These are phyloP conservation scores for Tryphoninae sp. DNA, from an alignment of 2,888 invertebrate genomes.

Conservation along the genomic window DNA sequence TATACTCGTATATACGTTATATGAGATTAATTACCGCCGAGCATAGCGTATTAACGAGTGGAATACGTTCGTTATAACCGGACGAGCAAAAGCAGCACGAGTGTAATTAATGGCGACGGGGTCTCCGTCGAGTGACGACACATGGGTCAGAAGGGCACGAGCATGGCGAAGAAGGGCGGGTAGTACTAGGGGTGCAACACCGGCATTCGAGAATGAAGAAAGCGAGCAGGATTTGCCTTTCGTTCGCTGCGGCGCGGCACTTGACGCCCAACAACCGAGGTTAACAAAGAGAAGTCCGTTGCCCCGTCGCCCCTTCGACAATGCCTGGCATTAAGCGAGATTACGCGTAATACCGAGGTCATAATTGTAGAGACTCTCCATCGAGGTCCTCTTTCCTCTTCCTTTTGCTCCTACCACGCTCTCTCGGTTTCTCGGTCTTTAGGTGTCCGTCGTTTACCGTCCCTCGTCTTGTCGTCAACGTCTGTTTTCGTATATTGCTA, in stretches of 20 bases:
- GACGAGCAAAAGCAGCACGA: conserved; percentile 60
- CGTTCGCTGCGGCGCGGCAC: conserved; percentile 39
- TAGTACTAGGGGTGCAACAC: background rate
- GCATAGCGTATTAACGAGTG: conserved; percentile 72
- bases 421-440: conserved; percentile 28
- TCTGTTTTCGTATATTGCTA: background rate
- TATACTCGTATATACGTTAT: conserved; percentile 11
- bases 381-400: background rate
- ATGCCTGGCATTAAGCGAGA: conserved; percentile 67
- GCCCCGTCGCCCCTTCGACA: background rate
- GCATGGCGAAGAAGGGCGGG: conserved; percentile 6
- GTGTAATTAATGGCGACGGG: conserved; percentile 72
- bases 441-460: background rate
- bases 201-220: conserved; percentile 40
- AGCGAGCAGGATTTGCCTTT: conserved; percentile 46
- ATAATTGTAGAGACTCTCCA: conserved; percentile 62
- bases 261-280: conserved; percentile 53
- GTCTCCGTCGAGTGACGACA: conserved; percentile 53
- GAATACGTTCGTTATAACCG: conserved; percentile 71
- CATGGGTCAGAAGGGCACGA: conserved; percentile 50
- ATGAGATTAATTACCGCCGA: conserved; percentile 71
- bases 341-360: conserved; percentile 70
- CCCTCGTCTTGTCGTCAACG: conserved; percentile 12
- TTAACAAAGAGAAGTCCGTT: conserved; percentile 70
- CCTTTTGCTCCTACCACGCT: conserved; percentile 10